Conservation (phyloP, 1,140 invertebrate genomes). For the Telenomus remus region DNA sequence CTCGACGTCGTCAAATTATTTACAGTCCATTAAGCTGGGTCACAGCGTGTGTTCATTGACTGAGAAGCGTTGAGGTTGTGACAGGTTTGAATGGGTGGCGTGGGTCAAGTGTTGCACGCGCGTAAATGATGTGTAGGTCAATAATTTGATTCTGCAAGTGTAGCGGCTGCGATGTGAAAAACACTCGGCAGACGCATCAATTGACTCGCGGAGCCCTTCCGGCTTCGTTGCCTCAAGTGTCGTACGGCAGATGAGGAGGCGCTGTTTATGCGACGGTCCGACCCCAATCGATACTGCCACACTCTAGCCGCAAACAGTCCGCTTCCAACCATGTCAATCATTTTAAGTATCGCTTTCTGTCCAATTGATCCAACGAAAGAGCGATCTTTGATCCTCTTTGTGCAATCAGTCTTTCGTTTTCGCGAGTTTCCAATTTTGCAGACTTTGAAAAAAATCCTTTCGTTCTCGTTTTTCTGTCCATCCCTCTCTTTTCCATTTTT, state of each 20-base stretch:
- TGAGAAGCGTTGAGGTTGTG: conserved; percentile 3
- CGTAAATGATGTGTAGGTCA: conserved; percentile 39
- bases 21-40: too few relatives aligned
- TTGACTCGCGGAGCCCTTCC: conserved; percentile 59
- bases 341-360: conserved; percentile 26
- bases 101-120: conserved; percentile 17
- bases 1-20: too few relatives aligned
- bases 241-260: conserved; percentile 42
- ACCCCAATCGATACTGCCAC: conserved; percentile 37
- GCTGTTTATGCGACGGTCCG: conserved; percentile 42
- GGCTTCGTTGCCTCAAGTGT: conserved; percentile 48
- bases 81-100: conserved; percentile 4
- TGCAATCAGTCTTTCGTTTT: conserved; percentile 1
- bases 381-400: background rate
- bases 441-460: too few relatives aligned
- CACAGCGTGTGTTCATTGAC: conserved; percentile 3
- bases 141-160: conserved; percentile 42
- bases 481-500: too few relatives aligned
- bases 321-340: conserved; percentile 21
- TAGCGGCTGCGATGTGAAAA: conserved; percentile 58
- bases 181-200: conserved; percentile 63
- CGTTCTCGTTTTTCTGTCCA: too few relatives aligned
- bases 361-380: conserved; percentile 9
- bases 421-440: background rate
- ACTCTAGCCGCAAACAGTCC: conserved; percentile 15